phyloP scores from a whole-genome alignment of 2,888 invertebrate species.

The Pyralis farinalis region DNA sequence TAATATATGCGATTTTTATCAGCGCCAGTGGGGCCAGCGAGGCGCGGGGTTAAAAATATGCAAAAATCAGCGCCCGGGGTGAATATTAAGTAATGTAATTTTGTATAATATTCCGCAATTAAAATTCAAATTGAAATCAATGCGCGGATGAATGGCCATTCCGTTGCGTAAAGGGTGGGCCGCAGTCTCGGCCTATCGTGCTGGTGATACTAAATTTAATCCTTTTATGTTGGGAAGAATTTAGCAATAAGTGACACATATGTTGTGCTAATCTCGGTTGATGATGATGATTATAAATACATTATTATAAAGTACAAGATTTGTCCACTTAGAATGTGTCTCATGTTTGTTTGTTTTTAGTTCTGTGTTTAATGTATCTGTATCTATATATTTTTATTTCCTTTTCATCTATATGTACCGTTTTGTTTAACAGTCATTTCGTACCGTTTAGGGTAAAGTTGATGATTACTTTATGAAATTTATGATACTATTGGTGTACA shows the following conservation, averaged over 20 bases:
- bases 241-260: conserved; percentile 10
- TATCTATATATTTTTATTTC: too few species aligned
- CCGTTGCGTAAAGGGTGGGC: conserved; percentile 14
- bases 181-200: conserved; percentile 9
- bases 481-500: too few species aligned
- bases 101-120: conserved; percentile 80
- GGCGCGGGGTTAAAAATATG: conserved; percentile 72
- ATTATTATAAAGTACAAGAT: too few species aligned
- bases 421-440: too few species aligned
- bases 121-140: conserved; percentile 82
- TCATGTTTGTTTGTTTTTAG: too few species aligned
- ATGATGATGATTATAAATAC: too few species aligned
- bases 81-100: conserved; percentile 79
- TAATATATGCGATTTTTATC: conserved; percentile 76
- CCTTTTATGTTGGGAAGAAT: conserved; percentile 30
- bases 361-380: too few species aligned
- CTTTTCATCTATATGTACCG: too few species aligned
- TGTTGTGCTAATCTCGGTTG: conserved; percentile 8
- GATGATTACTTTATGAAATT: too few species aligned
- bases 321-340: too few species aligned
- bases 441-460: too few species aligned
- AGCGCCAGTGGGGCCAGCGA: conserved; percentile 40
- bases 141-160: conserved; percentile 62
- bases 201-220: conserved; percentile 26
- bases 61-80: conserved; percentile 75